These are phyloP conservation scores for Macropus fuliginosus DNA, from an alignment of 2,797 vertebrate species.

Conservation along the genomic window DNA sequence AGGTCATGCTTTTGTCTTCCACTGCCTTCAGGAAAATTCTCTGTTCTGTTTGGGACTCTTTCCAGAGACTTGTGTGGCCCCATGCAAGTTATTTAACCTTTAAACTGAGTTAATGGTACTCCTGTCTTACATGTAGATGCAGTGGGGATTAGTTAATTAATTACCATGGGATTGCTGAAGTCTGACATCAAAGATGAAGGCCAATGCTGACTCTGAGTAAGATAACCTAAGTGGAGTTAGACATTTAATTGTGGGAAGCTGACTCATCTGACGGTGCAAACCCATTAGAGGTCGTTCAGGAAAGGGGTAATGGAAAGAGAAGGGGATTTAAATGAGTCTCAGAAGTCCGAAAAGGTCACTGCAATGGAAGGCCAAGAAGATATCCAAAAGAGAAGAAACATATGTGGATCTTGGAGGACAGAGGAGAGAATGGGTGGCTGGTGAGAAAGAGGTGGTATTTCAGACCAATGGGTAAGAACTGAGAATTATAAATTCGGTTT, in stretches of 20 bases:
- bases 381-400: background rate
- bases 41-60: conserved; percentile 30
- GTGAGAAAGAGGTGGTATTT: background rate
- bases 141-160: conserved; percentile 14
- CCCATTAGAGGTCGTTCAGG: background rate
- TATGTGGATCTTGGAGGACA: background rate
- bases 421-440: background rate
- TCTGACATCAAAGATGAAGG: background rate
- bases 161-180: conserved; percentile 1
- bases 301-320: background rate
- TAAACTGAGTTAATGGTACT: conserved; percentile 7
- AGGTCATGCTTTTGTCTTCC: background rate
- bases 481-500: conserved; percentile 16
- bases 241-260: conserved; percentile 14
- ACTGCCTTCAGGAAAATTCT: conserved; percentile 5
- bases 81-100: background rate
- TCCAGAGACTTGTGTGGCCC: background rate
- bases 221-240: conserved; percentile 9
- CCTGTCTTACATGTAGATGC: background rate
- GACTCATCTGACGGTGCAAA: background rate
- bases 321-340: background rate
- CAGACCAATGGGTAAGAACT: background rate
- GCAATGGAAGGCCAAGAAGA: conserved; percentile 6
- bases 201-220: background rate
- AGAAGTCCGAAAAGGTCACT: background rate